Percentiles rank a stretch among this genome's conserved stretches.
These are phyloP conservation scores for Temnothorax rugatulus DNA, from an alignment of 2,888 invertebrate species.

Conservation along the genomic window DNA sequence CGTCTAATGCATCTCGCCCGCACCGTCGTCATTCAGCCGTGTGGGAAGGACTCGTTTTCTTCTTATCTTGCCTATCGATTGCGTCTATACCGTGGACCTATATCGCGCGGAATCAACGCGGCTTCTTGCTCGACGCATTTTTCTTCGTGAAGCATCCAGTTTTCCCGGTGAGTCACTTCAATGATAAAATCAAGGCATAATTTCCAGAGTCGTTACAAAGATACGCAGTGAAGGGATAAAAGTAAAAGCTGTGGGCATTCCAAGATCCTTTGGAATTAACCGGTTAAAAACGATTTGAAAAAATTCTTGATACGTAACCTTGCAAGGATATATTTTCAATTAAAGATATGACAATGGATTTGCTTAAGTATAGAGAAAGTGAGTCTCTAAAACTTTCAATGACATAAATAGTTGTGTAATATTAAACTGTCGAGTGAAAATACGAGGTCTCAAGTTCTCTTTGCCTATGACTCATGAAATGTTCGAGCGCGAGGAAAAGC, in stretches of 20 bases:
- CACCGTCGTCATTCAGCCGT: conserved; percentile 25
- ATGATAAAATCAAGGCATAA: conserved; percentile 5
- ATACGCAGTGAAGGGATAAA: not conserved
- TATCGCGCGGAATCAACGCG: not conserved
- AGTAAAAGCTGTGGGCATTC: not conserved
- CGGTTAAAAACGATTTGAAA: not conserved
- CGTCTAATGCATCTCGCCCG: conserved; percentile 23
- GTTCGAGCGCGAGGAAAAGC: conserved; percentile 21
- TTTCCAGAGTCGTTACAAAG: not conserved
- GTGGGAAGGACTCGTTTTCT: conserved; percentile 69
- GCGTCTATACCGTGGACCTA: conserved; percentile 3
- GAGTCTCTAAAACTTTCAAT: not conserved
- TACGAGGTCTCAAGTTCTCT: not conserved
- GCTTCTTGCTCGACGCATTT: not conserved
- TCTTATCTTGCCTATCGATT: conserved; percentile 53
- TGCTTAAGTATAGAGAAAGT: not conserved
- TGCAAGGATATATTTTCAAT: not conserved
- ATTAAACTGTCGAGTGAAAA: not conserved
- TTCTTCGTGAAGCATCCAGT: not conserved
- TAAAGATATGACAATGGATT: not conserved
- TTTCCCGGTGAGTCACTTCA: conserved; percentile 17
- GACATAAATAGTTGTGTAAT: not conserved
- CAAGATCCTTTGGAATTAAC: not conserved
- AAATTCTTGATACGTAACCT: not conserved
- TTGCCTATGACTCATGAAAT: not conserved